Conservation (phyloP, 1,140 invertebrate species). For the Rhynchophorus ferrugineus region DNA sequence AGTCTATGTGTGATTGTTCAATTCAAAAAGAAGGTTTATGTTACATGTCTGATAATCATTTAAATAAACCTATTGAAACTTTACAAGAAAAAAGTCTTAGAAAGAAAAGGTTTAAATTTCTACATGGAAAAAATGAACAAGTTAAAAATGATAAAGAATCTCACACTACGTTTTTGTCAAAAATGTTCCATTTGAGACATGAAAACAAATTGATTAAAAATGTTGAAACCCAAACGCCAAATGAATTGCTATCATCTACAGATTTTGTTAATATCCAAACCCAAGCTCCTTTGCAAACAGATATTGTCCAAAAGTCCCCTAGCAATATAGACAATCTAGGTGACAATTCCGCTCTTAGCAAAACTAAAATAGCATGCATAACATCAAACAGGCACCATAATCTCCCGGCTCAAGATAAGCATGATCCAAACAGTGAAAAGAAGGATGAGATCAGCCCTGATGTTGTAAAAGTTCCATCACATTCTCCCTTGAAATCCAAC, state of each 20-base stretch:
- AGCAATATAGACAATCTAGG: slow-evolving; percentile 34
- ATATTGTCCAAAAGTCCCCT: slow-evolving; percentile 21
- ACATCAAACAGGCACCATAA: slow-evolving; percentile 32
- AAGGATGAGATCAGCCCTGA: slow-evolving; percentile 13
- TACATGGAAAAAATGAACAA: slow-evolving; percentile 6
- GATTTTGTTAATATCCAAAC: slow-evolving; percentile 1
- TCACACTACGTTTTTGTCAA: slow-evolving; percentile 9
- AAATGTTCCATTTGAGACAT: slow-evolving; percentile 14
- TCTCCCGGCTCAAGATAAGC: slow-evolving; percentile 31
- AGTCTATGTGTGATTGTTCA: slow-evolving; percentile 3
- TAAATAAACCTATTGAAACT: slow-evolving; percentile 14
- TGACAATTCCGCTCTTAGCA: slow-evolving; percentile 30
- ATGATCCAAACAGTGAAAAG: slow-evolving; percentile 22
- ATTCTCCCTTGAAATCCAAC: slow-evolving; percentile 49
- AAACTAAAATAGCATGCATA: slow-evolving; percentile 40
- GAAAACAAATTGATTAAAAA: slow-evolving; percentile 13
- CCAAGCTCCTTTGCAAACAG: slow-evolving; percentile 10
- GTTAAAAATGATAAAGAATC: slow-evolving; percentile 3
- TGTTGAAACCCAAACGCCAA: slow-evolving; percentile 17
- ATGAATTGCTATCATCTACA: slow-evolving; percentile 1
- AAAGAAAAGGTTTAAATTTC: slow-evolving; percentile 12
- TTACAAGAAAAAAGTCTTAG: slow-evolving; percentile 7
- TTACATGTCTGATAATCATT: slow-evolving; percentile 26
- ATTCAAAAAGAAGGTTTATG: slow-evolving; percentile 4
- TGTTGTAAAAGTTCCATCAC: slow-evolving; percentile 30